phyloP scores from a whole-genome alignment of 2,113 vertebrate genomes.

The Electrona antarctica region DNA sequence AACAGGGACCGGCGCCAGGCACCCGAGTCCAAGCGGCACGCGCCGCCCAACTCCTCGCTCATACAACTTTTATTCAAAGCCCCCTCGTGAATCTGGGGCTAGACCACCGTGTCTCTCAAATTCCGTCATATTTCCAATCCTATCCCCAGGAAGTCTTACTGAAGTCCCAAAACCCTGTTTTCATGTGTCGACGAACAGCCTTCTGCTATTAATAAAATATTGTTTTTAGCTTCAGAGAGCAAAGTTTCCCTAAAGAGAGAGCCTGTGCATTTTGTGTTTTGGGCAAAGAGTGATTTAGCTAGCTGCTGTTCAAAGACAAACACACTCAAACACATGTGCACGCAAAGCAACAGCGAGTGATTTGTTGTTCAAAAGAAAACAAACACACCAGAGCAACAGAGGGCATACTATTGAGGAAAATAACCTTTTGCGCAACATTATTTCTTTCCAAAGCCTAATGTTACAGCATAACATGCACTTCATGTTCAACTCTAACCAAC shows the following conservation, averaged over 20 bases:
- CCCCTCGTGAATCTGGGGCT: slow-evolving; percentile 5
- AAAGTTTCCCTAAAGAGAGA: slow-evolving; percentile 48
- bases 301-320: slow-evolving; percentile 47
- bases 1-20: too few relatives aligned
- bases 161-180: slow-evolving; percentile 39
- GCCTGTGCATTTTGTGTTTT: neutral
- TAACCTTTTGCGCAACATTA: slow-evolving; percentile 27
- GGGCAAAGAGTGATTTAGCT: slow-evolving; percentile 40
- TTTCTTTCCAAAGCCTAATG: slow-evolving; percentile 41
- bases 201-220: slow-evolving; percentile 61
- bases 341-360: slow-evolving; percentile 24
- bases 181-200: slow-evolving; percentile 40
- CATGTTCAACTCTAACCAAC: slow-evolving; percentile 44
- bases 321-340: slow-evolving; percentile 29
- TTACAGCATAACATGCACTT: slow-evolving; percentile 38
- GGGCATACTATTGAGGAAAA: slow-evolving; percentile 39
- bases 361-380: slow-evolving; percentile 16
- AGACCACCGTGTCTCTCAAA: slow-evolving; percentile 36
- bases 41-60: too few relatives aligned
- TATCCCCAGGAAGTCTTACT: slow-evolving; percentile 34
- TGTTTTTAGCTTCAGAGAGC: slow-evolving; percentile 55
- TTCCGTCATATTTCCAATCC: slow-evolving; percentile 49
- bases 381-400: slow-evolving; percentile 44
- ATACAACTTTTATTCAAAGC: too few relatives aligned
- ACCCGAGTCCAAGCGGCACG: too few relatives aligned